Evolutionary conservation across 2,888 invertebrate species (phyloP).

Genomic region (Gastracanthus pulcherrimus): DNA sequence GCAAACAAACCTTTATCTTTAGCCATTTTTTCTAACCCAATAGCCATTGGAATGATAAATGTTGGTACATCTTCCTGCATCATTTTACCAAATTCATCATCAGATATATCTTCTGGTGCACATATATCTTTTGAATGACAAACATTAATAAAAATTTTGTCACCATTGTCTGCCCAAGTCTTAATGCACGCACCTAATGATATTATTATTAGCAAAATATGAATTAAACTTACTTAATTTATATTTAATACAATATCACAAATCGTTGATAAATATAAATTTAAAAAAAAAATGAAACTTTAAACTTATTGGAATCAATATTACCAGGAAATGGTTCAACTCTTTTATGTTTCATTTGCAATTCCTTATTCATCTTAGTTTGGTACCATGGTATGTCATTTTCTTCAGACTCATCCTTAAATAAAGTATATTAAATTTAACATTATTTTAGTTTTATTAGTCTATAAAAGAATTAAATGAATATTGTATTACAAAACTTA

Average conservation of each 20-base stretch:
- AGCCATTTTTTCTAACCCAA: slow-evolving; percentile 89
- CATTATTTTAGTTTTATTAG: not conserved
- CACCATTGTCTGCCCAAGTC: slow-evolving; percentile 81
- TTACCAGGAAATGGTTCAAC: slow-evolving; percentile 56
- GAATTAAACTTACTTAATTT: too few relatives aligned
- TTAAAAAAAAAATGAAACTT: too few relatives aligned
- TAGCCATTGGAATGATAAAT: slow-evolving; percentile 93
- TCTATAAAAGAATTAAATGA: not conserved
- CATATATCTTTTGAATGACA: slow-evolving; percentile 90
- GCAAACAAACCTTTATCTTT: slow-evolving; percentile 82
- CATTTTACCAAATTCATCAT: slow-evolving; percentile 71
- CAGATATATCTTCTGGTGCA: slow-evolving; percentile 84
- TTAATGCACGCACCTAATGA: slow-evolving; percentile 88
- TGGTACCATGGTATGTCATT: slow-evolving; percentile 35
- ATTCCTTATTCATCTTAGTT: not conserved
- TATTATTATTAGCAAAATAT: too few relatives aligned
- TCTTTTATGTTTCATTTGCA: slow-evolving; percentile 40
- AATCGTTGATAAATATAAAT: not conserved
- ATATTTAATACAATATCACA: not conserved
- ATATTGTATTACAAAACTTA: slow-evolving; percentile 67
- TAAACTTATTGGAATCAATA: not conserved
- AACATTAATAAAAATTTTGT: slow-evolving; percentile 91
- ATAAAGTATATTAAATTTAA: not conserved
- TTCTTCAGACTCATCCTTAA: slow-evolving; percentile 44
- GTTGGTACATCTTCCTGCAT: slow-evolving; percentile 84